Conservation (phyloP, 2,797 vertebrate genomes). For the Helicolenus hilgendorfi region DNA sequence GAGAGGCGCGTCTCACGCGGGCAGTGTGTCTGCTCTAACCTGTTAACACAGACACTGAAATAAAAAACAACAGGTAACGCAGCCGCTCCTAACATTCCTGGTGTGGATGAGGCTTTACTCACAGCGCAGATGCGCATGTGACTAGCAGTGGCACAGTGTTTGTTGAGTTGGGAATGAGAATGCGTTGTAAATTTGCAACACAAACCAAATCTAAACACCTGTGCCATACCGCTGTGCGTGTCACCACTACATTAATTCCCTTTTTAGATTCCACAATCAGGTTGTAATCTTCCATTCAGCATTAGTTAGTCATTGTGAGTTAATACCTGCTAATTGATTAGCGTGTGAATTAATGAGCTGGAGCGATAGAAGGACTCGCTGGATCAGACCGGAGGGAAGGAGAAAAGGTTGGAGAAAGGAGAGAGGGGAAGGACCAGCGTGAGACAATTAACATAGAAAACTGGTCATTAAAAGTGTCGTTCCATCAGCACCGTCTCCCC, state of each 20-base stretch:
- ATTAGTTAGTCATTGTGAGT: constrained; percentile 4
- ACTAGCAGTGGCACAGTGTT: too few relatives aligned
- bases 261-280: not conserved
- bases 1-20: too few relatives aligned
- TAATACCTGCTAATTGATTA: constrained; percentile 32
- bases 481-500: not conserved
- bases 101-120: too few relatives aligned
- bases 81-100: too few relatives aligned
- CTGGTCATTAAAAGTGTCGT: not conserved
- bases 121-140: too few relatives aligned
- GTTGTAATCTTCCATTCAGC: not conserved
- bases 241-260: not conserved
- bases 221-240: not conserved
- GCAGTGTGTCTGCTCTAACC: too few relatives aligned
- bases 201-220: not conserved
- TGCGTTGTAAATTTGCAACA: not conserved
- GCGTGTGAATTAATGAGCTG: constrained; percentile 19
- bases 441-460: not conserved
- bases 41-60: too few relatives aligned
- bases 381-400: not conserved
- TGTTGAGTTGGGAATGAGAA: not conserved
- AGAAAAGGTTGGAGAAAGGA: not conserved
- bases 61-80: too few relatives aligned
- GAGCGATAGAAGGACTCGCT: not conserved
- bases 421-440: not conserved